Evolutionary conservation across 1,140 invertebrate genomes (phyloP).

Genomic region (Panagrolaimus sp.): DNA sequence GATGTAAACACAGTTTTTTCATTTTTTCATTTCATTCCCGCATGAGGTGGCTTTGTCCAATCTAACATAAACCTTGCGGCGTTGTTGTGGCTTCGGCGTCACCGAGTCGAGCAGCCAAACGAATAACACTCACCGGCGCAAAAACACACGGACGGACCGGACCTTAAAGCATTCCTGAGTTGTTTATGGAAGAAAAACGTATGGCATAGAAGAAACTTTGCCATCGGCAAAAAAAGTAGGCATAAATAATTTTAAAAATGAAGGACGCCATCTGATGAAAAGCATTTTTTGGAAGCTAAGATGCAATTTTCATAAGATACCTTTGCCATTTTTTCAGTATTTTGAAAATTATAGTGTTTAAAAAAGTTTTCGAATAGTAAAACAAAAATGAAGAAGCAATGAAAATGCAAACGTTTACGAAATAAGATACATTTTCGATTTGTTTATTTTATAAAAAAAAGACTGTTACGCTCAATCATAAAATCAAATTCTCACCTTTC

Average conservation of each 20-base stretch:
- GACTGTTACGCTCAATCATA: neutral
- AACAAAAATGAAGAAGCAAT: neutral
- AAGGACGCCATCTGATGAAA: constrained; percentile 10
- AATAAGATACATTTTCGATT: neutral
- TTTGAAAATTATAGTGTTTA: neutral
- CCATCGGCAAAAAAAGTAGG: constrained; percentile 13
- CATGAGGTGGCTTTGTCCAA: neutral
- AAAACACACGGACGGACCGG: constrained; percentile 9
- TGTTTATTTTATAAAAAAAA: neutral
- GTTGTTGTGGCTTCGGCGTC: neutral
- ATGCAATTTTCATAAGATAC: constrained; percentile 7
- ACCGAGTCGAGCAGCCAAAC: neutral
- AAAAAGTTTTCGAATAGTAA: no score
- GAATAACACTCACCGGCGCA: constrained; percentile 4
- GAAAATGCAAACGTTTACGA: neutral
- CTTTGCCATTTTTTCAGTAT: neutral
- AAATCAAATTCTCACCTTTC: neutral
- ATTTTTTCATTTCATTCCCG: neutral
- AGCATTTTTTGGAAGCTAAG: neutral
- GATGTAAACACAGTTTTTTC: constrained; percentile 15
- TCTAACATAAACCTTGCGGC: constrained; percentile 16
- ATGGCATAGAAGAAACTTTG: neutral
- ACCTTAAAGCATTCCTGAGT: neutral
- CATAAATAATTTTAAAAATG: constrained; percentile 8
- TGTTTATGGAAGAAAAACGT: constrained; percentile 6